Evolutionary conservation across 2,888 invertebrate species (phyloP), one percentile per base, ranked within the genome.

Genomic region (Boloria selene): DNA sequence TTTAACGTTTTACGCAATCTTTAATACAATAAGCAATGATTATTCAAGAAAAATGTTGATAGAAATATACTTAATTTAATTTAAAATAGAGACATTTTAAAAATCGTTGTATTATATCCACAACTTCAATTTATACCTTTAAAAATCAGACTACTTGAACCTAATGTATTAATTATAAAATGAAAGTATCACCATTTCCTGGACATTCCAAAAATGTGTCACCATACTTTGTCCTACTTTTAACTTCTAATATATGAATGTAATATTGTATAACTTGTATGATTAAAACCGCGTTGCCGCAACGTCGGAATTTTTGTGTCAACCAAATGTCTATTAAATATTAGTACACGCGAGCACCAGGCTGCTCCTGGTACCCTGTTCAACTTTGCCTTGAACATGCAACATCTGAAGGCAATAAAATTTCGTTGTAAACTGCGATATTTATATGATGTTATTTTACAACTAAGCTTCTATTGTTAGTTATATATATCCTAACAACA

Each of bases 361-460:
- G 70, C 81, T 72, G 82, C 80, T 82, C 86, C 85, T 84, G 87
- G 87, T 80, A 83, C 87, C 85, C 82, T 80, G 81, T 80, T 73
- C 73, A 75, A 75, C 80, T 75, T 76, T 75, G 79, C 80, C 78
- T 78, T 79, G 72, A 80, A 83, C 90, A 89, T 88, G 90, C 89
- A 87, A 89, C 84, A 83, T 85, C 80, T 77, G 74, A 64, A 52
- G 64, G 59, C 61, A 69, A 62, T 69, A 69, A 67, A 72, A 69
- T 67, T 68, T 62, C 53, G 61, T 70, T 63, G 61, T 54, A 58
- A 67, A 63, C 62, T 64, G 13, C 49, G 17, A 59, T 52, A 49
- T 62, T 47, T 38, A 31, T 47, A n/a, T 62, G 31, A 17, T 50
- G 47, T 59, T 18, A 49, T 38, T 38, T 31, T 47, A 49, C 31